These are phyloP conservation scores for Anser brachyrhynchus DNA, from an alignment of 2,113 vertebrate genomes.

Conservation along the genomic window DNA sequence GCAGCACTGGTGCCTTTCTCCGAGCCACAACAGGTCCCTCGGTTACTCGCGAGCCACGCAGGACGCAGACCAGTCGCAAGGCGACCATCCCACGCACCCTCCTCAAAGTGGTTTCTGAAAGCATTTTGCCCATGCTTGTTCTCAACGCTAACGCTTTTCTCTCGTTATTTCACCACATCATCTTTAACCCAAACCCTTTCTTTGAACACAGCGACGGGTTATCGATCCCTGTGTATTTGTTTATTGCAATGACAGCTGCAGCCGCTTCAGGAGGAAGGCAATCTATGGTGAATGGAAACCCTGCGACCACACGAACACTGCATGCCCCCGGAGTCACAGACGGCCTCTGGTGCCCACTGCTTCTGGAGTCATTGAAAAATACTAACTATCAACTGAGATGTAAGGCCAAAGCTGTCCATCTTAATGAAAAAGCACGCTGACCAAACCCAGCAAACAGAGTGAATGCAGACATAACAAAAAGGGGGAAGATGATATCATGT, in stretches of 20 bases:
- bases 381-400: rapidly evolving
- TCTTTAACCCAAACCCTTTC: not conserved
- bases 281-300: conserved; percentile 26
- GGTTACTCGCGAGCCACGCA: not conserved
- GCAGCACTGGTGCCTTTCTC: too few species aligned
- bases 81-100: rapidly evolving
- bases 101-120: not conserved
- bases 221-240: not conserved
- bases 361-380: not conserved
- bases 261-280: not conserved
- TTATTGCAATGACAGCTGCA: not conserved
- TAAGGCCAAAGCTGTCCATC: rapidly evolving
- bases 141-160: not conserved
- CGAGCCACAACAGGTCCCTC: too few species aligned
- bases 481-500: rapidly evolving
- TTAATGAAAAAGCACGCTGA: rapidly evolving
- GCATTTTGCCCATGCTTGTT: rapidly evolving
- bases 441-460: rapidly evolving
- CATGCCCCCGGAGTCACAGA: not conserved
- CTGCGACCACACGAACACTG: not conserved
- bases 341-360: not conserved
- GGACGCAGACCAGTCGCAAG: not conserved
- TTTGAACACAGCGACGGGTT: not conserved
- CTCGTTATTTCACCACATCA: not conserved
- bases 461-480: rapidly evolving